phyloP scores from a whole-genome alignment of 2,888 invertebrate species.

The Hirtodrosophila trivittata region DNA sequence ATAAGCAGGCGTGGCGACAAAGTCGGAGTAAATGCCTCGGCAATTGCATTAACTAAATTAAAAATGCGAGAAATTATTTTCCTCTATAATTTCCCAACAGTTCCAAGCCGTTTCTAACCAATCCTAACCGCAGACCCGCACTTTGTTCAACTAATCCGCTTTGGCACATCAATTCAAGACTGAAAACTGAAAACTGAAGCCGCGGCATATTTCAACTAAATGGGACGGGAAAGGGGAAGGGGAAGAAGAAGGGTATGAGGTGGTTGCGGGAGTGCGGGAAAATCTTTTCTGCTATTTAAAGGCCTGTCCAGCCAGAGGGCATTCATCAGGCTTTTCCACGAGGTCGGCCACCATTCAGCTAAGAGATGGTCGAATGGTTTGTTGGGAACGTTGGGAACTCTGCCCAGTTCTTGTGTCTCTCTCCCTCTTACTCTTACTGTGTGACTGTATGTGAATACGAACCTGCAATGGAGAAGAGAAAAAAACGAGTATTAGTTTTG shows the following conservation, averaged over 20 bases:
- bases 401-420: conserved; percentile 19
- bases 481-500: conserved; percentile 54
- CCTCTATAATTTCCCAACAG: conserved; percentile 2
- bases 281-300: conserved; percentile 14
- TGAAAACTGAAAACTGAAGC: conserved; percentile 32
- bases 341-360: conserved; percentile 19
- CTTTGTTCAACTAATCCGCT: conserved; percentile 65
- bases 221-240: background rate
- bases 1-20: conserved; percentile 2
- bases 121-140: conserved; percentile 15
- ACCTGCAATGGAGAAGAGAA: conserved; percentile 58
- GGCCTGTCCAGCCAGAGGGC: conserved; percentile 37
- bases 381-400: conserved; percentile 23
- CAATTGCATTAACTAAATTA: conserved; percentile 70
- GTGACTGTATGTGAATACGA: conserved; percentile 51
- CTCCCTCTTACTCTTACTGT: background rate
- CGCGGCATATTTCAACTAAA: conserved; percentile 50
- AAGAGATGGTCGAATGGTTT: background rate
- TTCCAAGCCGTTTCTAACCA: conserved; percentile 20
- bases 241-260: conserved; percentile 6
- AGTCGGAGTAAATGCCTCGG: conserved; percentile 30
- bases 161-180: conserved; percentile 61
- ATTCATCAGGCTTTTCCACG: conserved; percentile 59
- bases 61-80: conserved; percentile 45
- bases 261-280: conserved; percentile 1